Evolutionary conservation across 2,113 vertebrate genomes (phyloP).

Genomic region (Macaca mulatta): DNA sequence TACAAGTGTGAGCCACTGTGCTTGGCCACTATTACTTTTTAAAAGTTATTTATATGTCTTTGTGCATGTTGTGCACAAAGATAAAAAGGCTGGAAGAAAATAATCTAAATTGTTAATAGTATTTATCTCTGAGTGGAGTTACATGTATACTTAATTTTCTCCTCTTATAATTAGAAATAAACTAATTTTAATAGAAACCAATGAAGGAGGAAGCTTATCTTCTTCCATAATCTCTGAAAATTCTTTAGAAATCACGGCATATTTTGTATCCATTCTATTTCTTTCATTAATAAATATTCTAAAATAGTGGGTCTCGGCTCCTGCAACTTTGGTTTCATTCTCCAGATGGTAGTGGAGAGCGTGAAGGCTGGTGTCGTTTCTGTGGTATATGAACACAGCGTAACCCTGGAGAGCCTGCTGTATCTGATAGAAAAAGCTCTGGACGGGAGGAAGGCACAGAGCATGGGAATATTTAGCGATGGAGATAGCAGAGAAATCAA

Average conservation of each 20-base stretch:
- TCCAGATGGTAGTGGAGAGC: conserved; percentile 87
- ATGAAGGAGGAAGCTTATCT: not conserved
- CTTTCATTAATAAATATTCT: not conserved
- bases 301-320: not conserved
- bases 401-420: conserved; percentile 85
- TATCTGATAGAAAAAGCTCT: conserved; percentile 81
- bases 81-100: not conserved
- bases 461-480: conserved; percentile 87
- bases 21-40: too few relatives aligned
- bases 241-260: not conserved
- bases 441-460: conserved; percentile 81
- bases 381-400: conserved; percentile 87
- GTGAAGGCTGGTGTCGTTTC: conserved; percentile 80
- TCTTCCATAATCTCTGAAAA: not conserved
- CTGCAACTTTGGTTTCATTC: not conserved
- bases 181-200: not conserved
- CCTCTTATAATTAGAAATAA: not conserved
- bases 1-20: too few relatives aligned
- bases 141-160: not conserved
- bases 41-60: not conserved
- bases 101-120: not conserved
- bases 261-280: not conserved
- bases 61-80: not conserved
- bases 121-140: not conserved
- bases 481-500: conserved; percentile 87